Evolutionary conservation across 2,797 vertebrate genomes (phyloP).

Genomic region (Cynopterus sphinx): DNA sequence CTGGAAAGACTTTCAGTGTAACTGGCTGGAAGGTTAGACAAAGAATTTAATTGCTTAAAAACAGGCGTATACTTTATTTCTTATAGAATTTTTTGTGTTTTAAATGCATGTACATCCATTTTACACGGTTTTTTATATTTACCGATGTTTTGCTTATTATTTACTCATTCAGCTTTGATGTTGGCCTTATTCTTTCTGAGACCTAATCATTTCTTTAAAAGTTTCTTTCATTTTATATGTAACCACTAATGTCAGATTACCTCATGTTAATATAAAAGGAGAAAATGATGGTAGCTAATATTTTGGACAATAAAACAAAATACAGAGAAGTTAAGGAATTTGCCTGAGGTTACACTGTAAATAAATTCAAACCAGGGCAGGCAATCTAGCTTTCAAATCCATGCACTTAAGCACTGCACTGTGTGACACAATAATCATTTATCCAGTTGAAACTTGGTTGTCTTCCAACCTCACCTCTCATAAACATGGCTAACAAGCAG

Average conservation of each 20-base stretch:
- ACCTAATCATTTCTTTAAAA: constrained; percentile 20
- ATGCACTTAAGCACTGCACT: background rate
- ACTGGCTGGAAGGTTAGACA: constrained; percentile 96
- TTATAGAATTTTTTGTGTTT: background rate
- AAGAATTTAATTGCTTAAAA: constrained; percentile 36
- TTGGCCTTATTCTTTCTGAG: background rate
- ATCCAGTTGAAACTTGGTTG: background rate
- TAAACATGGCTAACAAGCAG: background rate
- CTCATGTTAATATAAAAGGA: background rate
- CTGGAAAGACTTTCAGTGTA: constrained; percentile 96
- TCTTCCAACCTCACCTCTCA: background rate
- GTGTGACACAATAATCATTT: background rate
- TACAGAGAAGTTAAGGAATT: background rate
- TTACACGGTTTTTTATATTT: background rate
- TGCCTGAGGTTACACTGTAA: background rate
- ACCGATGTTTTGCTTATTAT: background rate
- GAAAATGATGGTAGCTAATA: background rate
- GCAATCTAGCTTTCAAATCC: background rate
- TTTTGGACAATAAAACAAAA: constrained; percentile 29
- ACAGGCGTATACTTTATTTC: background rate
- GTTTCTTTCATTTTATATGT: constrained; percentile 11
- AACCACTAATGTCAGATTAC: background rate
- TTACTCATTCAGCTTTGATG: background rate
- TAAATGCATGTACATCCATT: constrained; percentile 49
- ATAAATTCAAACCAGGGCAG: background rate